A percentile compares a stretch with the other conserved stretches of the same genome.
phyloP scores from a whole-genome alignment of 2,797 vertebrate species.

The Lacerta bilineata region DNA sequence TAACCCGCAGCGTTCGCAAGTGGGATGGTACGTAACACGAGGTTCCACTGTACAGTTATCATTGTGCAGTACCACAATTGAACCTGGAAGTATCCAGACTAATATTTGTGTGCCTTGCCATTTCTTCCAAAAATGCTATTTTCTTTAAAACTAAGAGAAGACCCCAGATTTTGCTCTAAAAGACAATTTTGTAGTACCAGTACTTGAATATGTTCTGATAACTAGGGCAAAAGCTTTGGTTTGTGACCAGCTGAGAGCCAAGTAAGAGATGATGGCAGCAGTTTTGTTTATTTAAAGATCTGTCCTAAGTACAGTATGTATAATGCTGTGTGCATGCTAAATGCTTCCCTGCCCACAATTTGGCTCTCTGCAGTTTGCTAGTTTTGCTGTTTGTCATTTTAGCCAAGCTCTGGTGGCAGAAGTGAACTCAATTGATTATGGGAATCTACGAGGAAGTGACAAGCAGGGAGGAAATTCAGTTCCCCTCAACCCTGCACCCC shows the following conservation, averaged over 20 bases:
- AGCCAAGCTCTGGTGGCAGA: not conserved
- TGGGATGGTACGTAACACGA: no score
- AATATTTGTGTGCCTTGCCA: not conserved
- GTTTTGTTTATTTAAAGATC: not conserved
- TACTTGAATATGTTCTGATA: not conserved
- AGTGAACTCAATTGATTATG: not conserved
- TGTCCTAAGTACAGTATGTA: not conserved
- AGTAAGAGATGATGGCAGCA: not conserved
- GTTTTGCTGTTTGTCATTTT: not conserved
- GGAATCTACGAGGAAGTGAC: not conserved
- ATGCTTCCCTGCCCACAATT: not conserved
- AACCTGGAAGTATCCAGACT: not conserved
- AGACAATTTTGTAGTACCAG: not conserved
- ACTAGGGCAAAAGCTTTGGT: not conserved
- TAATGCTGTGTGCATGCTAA: not conserved
- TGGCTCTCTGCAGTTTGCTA: not conserved
- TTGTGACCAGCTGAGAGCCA: not conserved
- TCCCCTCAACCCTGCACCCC: not conserved
- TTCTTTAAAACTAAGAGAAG: not conserved
- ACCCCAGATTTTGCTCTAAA: slow-evolving; percentile 6
- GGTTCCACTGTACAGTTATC: not conserved
- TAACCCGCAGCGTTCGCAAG: no score
- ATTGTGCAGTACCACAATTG: slow-evolving; percentile 1
- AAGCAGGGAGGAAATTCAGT: not conserved
- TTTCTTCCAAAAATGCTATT: not conserved